Base-by-base conservation (phyloP, 2,797 vertebrate species). In the Gadopsis bispinosus region DNA sequence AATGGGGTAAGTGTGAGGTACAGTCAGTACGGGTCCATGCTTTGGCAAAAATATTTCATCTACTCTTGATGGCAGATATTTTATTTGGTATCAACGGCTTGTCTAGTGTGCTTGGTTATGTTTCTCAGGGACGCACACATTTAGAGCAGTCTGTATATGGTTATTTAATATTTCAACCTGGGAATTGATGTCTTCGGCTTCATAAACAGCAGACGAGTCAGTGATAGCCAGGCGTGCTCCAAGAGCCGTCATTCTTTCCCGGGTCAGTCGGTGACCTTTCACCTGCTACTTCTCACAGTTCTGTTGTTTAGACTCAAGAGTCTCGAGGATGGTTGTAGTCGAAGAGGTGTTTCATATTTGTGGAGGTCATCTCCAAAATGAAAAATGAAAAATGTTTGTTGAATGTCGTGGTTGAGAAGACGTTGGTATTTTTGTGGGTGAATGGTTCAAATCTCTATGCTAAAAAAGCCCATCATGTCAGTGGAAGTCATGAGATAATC, bases 371-470 rank as follows among this genome's bases (percentile, higher is more conserved):
- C 4, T 69, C 20, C 41, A 59, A 69, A 74, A 61, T 26, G 26
- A 26, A 26, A 26, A 26, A 26, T 1, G 1, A 26, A 26, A 26
- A 51, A 58, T 65, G 61, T 55, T 50, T 77, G 41, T 33, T 65
- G 31, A 79, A 77, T 68, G 45, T 70, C 51, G 74, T 65, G 66
- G 67, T 56, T 56, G 48, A 65, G 22, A 31, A 50, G 58, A 73
- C 22, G 41, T 12, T 12, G 20, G 41, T 59, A 12, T 56, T 65
- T 60, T 29, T 20, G 2, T 31, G 31, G n/a, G 2, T 45, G 47
- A 51, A 41, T 48, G 53, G 39, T 51, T 64, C 29, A 58, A 39
- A 65, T 43, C 41, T 11, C 13, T 4, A 13, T 8, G 0, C 31
- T 66, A 29, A 66, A 58, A 65, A 67, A 3, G n/a, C 3, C 1